phyloP scores from a whole-genome alignment of 1,140 invertebrate genomes.

The Branchinecta lynchi region DNA sequence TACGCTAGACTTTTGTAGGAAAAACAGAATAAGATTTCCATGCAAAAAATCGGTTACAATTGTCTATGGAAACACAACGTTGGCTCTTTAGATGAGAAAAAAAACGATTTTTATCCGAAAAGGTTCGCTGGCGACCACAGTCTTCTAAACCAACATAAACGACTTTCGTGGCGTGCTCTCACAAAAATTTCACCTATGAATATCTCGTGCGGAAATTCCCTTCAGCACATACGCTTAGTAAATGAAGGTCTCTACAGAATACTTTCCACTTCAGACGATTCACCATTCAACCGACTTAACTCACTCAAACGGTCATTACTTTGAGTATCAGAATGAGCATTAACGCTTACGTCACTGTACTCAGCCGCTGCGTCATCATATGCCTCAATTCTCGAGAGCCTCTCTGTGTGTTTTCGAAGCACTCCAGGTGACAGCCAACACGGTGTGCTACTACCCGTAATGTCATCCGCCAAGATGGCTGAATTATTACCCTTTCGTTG shows the following conservation, averaged over 20 bases:
- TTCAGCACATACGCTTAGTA: not conserved
- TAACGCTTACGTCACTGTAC: conserved; percentile 15
- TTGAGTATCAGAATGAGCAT: conserved; percentile 12
- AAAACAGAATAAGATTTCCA: too few relatives aligned
- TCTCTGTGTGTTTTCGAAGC: conserved; percentile 16
- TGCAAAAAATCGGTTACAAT: too few relatives aligned
- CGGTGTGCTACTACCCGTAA: conserved; percentile 15
- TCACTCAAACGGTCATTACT: conserved; percentile 11
- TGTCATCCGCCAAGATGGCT: not conserved
- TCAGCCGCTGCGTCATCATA: not conserved
- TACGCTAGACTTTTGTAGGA: too few relatives aligned
- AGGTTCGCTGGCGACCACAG: too few relatives aligned
- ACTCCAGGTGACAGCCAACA: conserved; percentile 18
- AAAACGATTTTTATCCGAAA: too few relatives aligned
- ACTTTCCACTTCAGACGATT: conserved; percentile 21
- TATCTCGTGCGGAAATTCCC: too few relatives aligned
- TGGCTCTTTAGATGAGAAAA: too few relatives aligned
- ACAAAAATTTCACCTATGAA: too few relatives aligned
- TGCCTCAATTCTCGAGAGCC: conserved; percentile 5
- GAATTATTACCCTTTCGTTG: conserved; percentile 14
- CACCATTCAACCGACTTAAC: conserved; percentile 12
- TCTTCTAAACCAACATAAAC: too few relatives aligned
- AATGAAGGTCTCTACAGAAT: conserved; percentile 12
- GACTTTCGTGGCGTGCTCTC: too few relatives aligned
- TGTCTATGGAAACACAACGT: too few relatives aligned